These are phyloP conservation scores for Hormaphis cornu DNA, from an alignment of 1,140 invertebrate species.

Conservation along the genomic window DNA sequence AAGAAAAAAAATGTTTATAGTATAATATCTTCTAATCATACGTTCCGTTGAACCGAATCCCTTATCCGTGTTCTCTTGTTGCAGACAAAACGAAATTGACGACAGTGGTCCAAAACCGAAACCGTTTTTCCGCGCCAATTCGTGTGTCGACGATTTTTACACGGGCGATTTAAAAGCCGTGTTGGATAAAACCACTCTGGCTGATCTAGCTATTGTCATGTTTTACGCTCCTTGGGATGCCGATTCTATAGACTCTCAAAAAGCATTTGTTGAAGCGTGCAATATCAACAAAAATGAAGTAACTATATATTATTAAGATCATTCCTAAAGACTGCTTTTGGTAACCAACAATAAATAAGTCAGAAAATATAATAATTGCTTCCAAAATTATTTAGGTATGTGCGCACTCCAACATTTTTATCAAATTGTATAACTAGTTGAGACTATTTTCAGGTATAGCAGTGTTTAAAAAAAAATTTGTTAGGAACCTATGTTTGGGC, in stretches of 20 bases:
- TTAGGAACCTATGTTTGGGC: too few relatives aligned
- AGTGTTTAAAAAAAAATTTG: too few relatives aligned
- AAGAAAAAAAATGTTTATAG: too few relatives aligned
- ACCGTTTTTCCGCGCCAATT: conserved; percentile 55
- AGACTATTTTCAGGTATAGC: too few relatives aligned
- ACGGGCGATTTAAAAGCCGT: conserved; percentile 56
- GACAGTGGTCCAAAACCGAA: conserved; percentile 54
- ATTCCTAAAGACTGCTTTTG: too few relatives aligned
- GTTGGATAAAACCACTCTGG: conserved; percentile 49
- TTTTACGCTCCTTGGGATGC: conserved; percentile 86
- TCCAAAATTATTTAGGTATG: too few relatives aligned
- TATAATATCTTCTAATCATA: too few relatives aligned
- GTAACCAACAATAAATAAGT: too few relatives aligned
- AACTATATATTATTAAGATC: conserved; percentile 43
- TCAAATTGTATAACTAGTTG: too few relatives aligned
- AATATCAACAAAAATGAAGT: conserved; percentile 16
- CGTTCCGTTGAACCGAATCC: too few relatives aligned
- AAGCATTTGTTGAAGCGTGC: conserved; percentile 59
- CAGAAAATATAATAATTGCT: too few relatives aligned
- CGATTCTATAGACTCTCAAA: conserved; percentile 57
- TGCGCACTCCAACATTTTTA: too few relatives aligned
- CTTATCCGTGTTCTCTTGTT: background rate
- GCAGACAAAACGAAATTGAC: conserved; percentile 8
- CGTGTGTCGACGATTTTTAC: conserved; percentile 60
- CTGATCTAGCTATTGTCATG: conserved; percentile 70